Evolutionary conservation across 1,140 invertebrate species (phyloP).

Genomic region (Seison nebaliae): DNA sequence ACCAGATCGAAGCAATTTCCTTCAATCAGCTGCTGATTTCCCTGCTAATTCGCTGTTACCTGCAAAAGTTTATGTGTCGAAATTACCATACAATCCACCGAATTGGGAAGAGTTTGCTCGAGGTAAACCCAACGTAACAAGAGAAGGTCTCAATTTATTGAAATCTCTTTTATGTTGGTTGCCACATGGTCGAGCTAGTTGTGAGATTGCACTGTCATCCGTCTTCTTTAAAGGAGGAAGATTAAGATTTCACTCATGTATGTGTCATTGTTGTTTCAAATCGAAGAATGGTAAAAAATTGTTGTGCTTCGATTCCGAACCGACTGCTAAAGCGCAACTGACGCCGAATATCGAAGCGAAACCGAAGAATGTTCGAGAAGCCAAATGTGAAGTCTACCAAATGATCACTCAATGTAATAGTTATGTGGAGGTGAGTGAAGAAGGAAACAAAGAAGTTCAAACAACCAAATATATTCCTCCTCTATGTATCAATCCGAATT

Average conservation of each 20-base stretch:
- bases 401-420: conserved; percentile 14
- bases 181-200: conserved; percentile 68
- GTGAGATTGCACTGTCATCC: conserved; percentile 70
- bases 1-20: no score
- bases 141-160: conserved; percentile 61
- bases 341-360: conserved; percentile 8
- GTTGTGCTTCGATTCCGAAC: conserved; percentile 11
- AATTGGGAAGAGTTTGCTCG: conserved; percentile 1
- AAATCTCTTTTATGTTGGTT: conserved; percentile 46
- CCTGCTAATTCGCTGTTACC: no score
- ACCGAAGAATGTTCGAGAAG: conserved; percentile 5
- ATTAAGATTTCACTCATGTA: conserved; percentile 89
- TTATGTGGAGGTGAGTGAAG: conserved; percentile 65
- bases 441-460: conserved; percentile 87
- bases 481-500: conserved; percentile 93
- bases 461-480: conserved; percentile 59
- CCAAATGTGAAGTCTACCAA: neutral
- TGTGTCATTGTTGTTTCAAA: conserved; percentile 78
- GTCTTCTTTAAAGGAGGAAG: conserved; percentile 88
- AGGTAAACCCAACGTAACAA: conserved; percentile 6
- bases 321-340: conserved; percentile 6
- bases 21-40: no score
- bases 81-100: conserved; percentile 13
- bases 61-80: no score
- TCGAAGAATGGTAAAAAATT: conserved; percentile 17